Evolutionary conservation across 2,113 vertebrate genomes (phyloP).

Genomic region (Lagopus leucura): DNA sequence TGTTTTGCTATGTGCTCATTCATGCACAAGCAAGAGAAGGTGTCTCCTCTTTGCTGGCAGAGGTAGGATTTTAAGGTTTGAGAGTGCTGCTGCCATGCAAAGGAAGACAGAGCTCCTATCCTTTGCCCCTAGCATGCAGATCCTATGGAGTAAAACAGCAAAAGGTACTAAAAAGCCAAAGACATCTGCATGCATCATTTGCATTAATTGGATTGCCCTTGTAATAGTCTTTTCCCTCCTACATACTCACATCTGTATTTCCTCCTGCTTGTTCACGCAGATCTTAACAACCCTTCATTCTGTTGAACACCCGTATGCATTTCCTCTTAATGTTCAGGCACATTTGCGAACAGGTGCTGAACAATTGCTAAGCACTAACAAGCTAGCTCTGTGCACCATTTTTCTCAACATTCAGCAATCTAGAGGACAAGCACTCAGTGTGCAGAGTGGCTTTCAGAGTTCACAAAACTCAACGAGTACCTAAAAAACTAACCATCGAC

Average conservation of each 20-base stretch:
- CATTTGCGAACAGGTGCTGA: slow-evolving; percentile 13
- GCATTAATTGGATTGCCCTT: slow-evolving; percentile 58
- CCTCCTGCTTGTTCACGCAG: slow-evolving; percentile 35
- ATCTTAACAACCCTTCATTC: slow-evolving; percentile 12
- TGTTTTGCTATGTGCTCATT: not conserved
- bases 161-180: slow-evolving; percentile 22
- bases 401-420: not conserved
- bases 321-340: not conserved
- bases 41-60: not conserved
- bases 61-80: not conserved
- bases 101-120: not conserved
- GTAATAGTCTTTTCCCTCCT: slow-evolving; percentile 35
- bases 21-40: not conserved
- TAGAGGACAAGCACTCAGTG: not conserved
- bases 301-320: not conserved
- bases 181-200: slow-evolving; percentile 45
- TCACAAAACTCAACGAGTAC: not conserved
- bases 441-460: not conserved
- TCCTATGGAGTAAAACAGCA: not conserved
- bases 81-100: not conserved
- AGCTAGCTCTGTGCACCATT: not conserved
- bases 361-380: not conserved
- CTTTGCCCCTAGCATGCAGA: not conserved
- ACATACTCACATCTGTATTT: slow-evolving; percentile 9
- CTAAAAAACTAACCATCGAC: not conserved